Evolutionary conservation across 1,140 invertebrate genomes (phyloP), one percentile per base, ranked within the genome.

Genomic region (Drosophila pectinifera): DNA sequence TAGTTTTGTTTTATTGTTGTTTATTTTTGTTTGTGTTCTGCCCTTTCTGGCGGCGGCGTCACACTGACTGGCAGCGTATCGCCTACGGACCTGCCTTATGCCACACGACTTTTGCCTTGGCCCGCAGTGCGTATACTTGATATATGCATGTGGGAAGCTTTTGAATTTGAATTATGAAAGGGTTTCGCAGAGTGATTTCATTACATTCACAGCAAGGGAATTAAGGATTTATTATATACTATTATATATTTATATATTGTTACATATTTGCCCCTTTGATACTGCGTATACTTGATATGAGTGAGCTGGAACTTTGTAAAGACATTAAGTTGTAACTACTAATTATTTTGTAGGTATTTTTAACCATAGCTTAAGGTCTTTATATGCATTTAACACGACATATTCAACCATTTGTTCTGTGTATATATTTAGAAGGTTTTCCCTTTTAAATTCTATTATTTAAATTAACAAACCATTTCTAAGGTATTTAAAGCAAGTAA

Each of bases 51-150:
- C 18, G 7, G 24, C 65, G 83, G 84, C 83, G 83, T 83, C 83
- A 62, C 61, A 77, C 76, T 83, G 83, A 77, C 83, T 88, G 84
- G 57, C 65, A 53, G 61, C 61, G 78, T n/a, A 5, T 36, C 49
- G 49, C 49, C 49, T 22, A 53, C 31, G 49, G 49, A 4, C 31
- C 22, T 36, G 49, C 31, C 36, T 58, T 57, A 57, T 62, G 41
- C 8, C 39, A 58, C 6, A 11, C 36, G 36, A 18, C 7, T 38
- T 48, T 55, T 59, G 34, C 34, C 51, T 57, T 70, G 42, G 63
- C n/a, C 31, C 49, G 45, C 34, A 46, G 39, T 56, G 41, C 64
- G 67, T 56, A 70, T 70, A 70, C 67, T 70, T 70, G 18, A 70
- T 70, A 70, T 70, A 31, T 24, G 20, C 5, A 4, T 16, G 34